Conservation (phyloP, 1,140 invertebrate species). For the Portunus trituberculatus region DNA sequence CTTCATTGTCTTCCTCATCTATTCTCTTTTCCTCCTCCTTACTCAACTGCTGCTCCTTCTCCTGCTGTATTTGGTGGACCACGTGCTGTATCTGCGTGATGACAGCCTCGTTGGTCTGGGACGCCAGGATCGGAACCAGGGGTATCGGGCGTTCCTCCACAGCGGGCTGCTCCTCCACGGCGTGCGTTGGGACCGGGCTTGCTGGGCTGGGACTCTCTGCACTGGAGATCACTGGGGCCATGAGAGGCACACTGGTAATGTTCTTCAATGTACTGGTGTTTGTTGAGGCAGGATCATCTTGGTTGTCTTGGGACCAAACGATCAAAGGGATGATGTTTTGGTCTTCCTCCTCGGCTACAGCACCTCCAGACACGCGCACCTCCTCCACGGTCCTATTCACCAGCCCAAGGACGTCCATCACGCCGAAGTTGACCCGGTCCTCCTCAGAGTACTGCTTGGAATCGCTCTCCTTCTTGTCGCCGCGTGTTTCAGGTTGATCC, state of each 20-base stretch:
- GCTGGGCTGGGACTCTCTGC: neutral
- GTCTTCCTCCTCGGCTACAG: neutral
- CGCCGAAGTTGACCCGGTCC: conserved; percentile 29
- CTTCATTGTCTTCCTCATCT: neutral
- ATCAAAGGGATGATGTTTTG: conserved; percentile 2
- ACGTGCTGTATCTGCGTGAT: conserved; percentile 64
- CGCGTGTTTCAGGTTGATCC: neutral
- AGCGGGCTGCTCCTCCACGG: neutral
- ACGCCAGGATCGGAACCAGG: conserved; percentile 39
- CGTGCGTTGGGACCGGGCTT: neutral
- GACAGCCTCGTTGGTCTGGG: conserved; percentile 53
- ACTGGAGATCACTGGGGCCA: neutral
- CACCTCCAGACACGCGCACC: neutral
- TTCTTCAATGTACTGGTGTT: no score
- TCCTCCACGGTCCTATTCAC: conserved; percentile 58
- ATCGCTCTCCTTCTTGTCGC: neutral
- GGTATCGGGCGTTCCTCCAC: neutral
- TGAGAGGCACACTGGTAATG: neutral
- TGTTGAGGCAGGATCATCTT: neutral
- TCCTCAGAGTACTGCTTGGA: neutral
- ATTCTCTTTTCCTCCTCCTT: neutral
- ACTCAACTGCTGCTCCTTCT: conserved; percentile 15
- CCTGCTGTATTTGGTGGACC: conserved; percentile 56
- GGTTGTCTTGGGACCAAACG: neutral
- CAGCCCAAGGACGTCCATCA: conserved; percentile 54